Percentiles rank a stretch among this genome's conserved stretches.
Evolutionary conservation across 2,113 vertebrate genomes (phyloP).

Genomic region (Butorides virescens): DNA sequence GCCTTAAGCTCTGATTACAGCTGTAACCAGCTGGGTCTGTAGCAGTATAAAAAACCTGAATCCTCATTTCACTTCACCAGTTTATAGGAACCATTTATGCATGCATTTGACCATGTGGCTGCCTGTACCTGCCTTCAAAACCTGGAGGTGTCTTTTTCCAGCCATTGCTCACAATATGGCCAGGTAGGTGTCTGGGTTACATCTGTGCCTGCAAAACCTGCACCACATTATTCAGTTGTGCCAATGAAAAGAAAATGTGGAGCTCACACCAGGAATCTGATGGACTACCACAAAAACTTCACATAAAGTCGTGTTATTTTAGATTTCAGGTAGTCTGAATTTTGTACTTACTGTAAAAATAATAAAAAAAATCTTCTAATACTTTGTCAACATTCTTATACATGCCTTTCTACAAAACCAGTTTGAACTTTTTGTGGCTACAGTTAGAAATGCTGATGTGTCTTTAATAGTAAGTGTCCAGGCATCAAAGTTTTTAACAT

Average conservation of each 20-base stretch:
- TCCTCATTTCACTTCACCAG: background rate
- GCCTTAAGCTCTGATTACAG: background rate
- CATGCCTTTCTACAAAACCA: background rate
- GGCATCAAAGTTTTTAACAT: background rate
- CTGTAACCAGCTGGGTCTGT: background rate
- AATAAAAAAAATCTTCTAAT: background rate
- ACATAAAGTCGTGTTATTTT: background rate
- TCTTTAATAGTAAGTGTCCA: background rate
- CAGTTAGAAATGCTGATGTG: background rate
- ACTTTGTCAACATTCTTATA: background rate
- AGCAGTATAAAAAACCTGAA: background rate
- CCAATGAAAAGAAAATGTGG: background rate
- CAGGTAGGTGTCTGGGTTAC: background rate
- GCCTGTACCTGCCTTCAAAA: background rate
- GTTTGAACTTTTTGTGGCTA: background rate
- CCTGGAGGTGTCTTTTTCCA: background rate
- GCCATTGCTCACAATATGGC: background rate
- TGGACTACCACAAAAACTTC: background rate
- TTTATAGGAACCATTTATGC: background rate
- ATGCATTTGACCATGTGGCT: background rate
- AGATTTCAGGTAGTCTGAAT: background rate
- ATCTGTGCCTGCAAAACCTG: background rate
- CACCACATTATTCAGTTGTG: background rate
- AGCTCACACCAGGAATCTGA: background rate
- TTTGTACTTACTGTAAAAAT: background rate